Percentiles rank a stretch among this genome's conserved stretches.
Conservation (phyloP, 1,140 invertebrate species). For the Leucophenga varia region DNA sequence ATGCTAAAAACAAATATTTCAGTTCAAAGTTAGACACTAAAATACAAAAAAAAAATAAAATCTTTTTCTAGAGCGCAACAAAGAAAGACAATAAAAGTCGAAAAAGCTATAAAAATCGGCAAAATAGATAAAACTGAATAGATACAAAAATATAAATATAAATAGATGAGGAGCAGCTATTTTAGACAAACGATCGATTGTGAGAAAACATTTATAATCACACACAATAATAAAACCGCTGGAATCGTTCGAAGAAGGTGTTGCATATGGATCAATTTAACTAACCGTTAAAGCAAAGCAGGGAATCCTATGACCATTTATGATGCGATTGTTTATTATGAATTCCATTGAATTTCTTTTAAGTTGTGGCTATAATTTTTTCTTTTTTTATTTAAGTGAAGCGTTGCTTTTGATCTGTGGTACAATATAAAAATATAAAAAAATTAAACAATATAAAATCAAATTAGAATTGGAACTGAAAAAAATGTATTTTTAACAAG, state of each 20-base stretch:
- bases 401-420: too few relatives aligned
- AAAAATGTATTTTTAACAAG: too few relatives aligned
- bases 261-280: too few relatives aligned
- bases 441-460: too few relatives aligned
- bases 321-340: slow-evolving; percentile 32
- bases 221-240: slow-evolving; percentile 1
- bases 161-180: too few relatives aligned
- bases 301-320: too few relatives aligned
- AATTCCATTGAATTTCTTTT: slow-evolving; percentile 39
- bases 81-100: slow-evolving; percentile 4
- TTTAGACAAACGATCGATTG: neutral
- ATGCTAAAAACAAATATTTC: slow-evolving; percentile 52
- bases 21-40: neutral
- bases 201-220: slow-evolving; percentile 13
- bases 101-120: slow-evolving; percentile 5
- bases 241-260: neutral
- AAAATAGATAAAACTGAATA: too few relatives aligned
- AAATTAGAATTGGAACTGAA: too few relatives aligned
- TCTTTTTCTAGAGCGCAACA: neutral
- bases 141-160: too few relatives aligned
- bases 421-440: too few relatives aligned
- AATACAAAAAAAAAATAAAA: neutral
- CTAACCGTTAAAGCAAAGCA: neutral
- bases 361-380: too few relatives aligned
- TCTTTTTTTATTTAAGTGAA: too few relatives aligned